phyloP scores from a whole-genome alignment of 2,797 vertebrate species.

The Chromis chromis region DNA sequence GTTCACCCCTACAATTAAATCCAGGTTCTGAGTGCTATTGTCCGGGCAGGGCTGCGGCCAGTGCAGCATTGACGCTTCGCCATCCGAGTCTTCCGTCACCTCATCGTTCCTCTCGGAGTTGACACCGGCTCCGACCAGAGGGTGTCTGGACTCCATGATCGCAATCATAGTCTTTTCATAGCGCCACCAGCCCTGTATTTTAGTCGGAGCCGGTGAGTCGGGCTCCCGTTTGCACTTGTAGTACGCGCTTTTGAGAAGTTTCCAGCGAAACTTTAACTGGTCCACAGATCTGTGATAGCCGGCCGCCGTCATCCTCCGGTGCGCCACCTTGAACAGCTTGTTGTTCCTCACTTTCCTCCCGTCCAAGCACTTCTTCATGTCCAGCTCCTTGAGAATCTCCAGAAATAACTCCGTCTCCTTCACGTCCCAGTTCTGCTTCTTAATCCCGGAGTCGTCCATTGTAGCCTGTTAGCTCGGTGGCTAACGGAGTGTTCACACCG shows the following conservation, averaged over 20 bases:
- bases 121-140: conserved; percentile 53
- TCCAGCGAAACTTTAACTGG: conserved; percentile 78
- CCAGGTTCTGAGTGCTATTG: conserved; percentile 58
- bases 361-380: conserved; percentile 77
- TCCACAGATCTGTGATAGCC: conserved; percentile 75
- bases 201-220: conserved; percentile 44
- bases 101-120: conserved; percentile 63
- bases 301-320: conserved; percentile 72
- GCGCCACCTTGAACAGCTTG: conserved; percentile 74
- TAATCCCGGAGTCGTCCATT: conserved; percentile 68
- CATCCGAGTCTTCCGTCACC: conserved; percentile 70
- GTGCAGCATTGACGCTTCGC: conserved; percentile 56
- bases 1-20: conserved; percentile 73
- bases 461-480: conserved; percentile 25
- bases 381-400: conserved; percentile 74
- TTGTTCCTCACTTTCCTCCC: conserved; percentile 75
- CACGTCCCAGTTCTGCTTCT: conserved; percentile 79
- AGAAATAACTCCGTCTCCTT: conserved; percentile 71
- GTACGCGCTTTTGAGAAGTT: conserved; percentile 78
- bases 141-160: conserved; percentile 77
- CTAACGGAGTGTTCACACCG: conserved; percentile 7
- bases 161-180: conserved; percentile 72
- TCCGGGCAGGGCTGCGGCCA: conserved; percentile 67
- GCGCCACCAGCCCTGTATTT: conserved; percentile 77
- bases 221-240: conserved; percentile 72